A percentile compares a stretch with the other conserved stretches of the same genome.
phyloP scores from a whole-genome alignment of 2,113 vertebrate genomes.

The Montifringilla adamsi region DNA sequence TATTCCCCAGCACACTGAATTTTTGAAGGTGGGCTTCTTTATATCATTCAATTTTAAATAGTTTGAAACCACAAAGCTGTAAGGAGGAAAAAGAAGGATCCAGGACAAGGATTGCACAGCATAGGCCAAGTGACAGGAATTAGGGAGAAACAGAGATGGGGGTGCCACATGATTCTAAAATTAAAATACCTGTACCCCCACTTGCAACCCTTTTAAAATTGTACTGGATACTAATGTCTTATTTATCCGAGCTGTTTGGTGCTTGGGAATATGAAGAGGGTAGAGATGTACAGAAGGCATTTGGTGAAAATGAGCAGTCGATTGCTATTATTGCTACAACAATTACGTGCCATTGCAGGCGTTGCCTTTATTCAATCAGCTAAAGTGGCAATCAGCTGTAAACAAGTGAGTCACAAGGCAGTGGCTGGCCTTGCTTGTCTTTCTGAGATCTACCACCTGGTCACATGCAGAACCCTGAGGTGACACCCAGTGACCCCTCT shows the following conservation, averaged over 20 bases:
- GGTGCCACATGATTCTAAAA: background rate
- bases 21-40: background rate
- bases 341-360: background rate
- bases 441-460: background rate
- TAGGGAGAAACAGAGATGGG: background rate
- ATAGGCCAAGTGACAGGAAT: background rate
- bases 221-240: background rate
- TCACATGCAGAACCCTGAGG: background rate
- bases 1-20: background rate
- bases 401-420: background rate
- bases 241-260: fast-evolving
- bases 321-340: background rate
- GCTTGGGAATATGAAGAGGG: background rate
- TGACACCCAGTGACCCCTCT: background rate
- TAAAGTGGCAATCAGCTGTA: background rate
- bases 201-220: background rate
- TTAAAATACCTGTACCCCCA: background rate
- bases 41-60: background rate
- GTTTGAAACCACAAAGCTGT: background rate
- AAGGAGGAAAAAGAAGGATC: background rate
- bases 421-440: background rate
- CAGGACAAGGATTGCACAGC: background rate
- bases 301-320: background rate
- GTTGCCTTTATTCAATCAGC: background rate
- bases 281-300: background rate